phyloP scores from a whole-genome alignment of 1,140 invertebrate species.

The Pogonomyrmex californicus region DNA sequence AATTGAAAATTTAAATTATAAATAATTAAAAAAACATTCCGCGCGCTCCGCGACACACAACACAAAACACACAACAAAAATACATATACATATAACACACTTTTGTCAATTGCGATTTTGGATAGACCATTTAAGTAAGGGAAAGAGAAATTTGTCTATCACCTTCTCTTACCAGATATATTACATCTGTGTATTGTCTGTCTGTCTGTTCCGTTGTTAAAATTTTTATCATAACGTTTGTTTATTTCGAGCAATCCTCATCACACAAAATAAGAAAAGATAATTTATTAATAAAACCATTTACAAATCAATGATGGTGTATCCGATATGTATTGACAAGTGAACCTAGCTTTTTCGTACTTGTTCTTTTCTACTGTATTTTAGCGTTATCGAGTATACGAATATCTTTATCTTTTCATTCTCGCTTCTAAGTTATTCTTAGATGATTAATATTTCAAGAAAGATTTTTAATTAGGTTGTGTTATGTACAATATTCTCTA shows the following conservation, averaged over 20 bases:
- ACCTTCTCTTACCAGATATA: constrained; percentile 81
- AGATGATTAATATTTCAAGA: constrained; percentile 3
- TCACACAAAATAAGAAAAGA: constrained; percentile 85
- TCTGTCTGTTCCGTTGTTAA: constrained; percentile 85
- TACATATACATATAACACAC: constrained; percentile 73
- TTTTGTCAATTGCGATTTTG: constrained; percentile 86
- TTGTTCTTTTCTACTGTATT: constrained; percentile 12
- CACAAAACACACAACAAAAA: constrained; percentile 55
- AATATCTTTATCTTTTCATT: constrained; percentile 1
- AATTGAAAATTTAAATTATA: constrained; percentile 74
- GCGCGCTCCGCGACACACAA: constrained; percentile 81
- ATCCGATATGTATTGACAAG: constrained; percentile 43
- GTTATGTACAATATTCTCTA: not conserved
- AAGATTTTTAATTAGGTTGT: not conserved
- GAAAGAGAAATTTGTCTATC: constrained; percentile 77
- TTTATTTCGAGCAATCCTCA: constrained; percentile 85
- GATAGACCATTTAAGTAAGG: constrained; percentile 83
- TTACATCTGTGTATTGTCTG: constrained; percentile 83
- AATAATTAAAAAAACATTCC: constrained; percentile 78
- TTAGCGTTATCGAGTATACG: not conserved
- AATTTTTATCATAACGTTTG: constrained; percentile 85
- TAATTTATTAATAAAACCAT: constrained; percentile 87
- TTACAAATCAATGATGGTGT: constrained; percentile 83
- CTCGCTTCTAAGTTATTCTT: constrained; percentile 15
- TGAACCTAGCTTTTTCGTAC: constrained; percentile 24